A percentile compares a stretch with the other conserved stretches of the same genome.
Conservation (phyloP, 2,888 invertebrate species). For the Mimachlamys varia region DNA sequence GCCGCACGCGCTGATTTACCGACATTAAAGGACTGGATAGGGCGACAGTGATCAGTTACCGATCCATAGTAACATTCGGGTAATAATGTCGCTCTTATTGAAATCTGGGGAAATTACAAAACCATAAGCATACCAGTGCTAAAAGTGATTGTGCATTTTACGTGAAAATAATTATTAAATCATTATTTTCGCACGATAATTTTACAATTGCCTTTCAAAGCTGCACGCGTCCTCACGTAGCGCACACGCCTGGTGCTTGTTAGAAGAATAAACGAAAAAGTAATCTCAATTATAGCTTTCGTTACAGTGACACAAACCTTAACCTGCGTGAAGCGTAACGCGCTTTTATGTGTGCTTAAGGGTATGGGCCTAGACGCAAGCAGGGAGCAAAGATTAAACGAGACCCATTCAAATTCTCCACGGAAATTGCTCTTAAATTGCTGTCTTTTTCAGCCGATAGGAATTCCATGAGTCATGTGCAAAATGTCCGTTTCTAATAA, state of each 20-base stretch:
- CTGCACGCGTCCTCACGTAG: conserved; percentile 1
- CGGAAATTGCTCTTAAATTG: conserved; percentile 27
- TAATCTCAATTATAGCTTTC: conserved; percentile 2
- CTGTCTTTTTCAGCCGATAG: conserved; percentile 15
- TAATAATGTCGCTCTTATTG: background rate
- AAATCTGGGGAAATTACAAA: conserved; percentile 27
- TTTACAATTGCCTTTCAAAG: background rate
- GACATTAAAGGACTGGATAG: background rate
- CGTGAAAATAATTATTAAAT: conserved; percentile 18
- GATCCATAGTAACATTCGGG: background rate
- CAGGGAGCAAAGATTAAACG: conserved; percentile 32
- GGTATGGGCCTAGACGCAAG: background rate
- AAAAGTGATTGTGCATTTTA: conserved; percentile 24
- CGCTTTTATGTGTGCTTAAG: conserved; percentile 32
- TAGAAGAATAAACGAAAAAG: conserved; percentile 17
- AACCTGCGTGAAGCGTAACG: conserved; percentile 24
- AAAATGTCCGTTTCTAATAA: background rate
- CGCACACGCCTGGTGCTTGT: background rate
- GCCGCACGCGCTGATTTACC: background rate
- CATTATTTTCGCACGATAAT: conserved; percentile 21
- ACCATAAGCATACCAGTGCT: conserved; percentile 6
- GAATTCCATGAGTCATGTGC: conserved; percentile 21
- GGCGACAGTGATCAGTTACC: background rate
- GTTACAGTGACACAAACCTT: background rate
- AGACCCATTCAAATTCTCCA: conserved; percentile 2